Conservation (phyloP, 2,797 vertebrate species). For the Cynodonichthys magdalenae region DNA sequence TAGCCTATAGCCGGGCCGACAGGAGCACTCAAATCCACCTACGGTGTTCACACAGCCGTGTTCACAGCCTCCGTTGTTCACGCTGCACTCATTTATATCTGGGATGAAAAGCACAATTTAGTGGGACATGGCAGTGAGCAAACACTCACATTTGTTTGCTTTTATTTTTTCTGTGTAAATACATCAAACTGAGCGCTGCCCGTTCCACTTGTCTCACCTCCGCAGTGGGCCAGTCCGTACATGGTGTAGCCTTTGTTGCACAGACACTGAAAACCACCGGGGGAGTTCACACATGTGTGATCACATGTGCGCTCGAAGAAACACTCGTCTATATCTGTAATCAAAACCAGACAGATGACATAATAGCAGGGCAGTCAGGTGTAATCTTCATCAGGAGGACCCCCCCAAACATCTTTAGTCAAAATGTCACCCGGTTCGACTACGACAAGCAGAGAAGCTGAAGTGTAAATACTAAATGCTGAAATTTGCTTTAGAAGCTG, state of each 20-base stretch:
- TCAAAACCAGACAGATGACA: constrained; percentile 69
- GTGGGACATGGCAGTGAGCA: constrained; percentile 11
- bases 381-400: constrained; percentile 58
- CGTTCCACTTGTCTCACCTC: constrained; percentile 83
- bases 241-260: constrained; percentile 93
- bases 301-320: constrained; percentile 95
- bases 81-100: constrained; percentile 95
- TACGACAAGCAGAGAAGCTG: background rate
- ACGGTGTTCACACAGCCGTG: constrained; percentile 90
- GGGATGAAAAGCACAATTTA: constrained; percentile 39
- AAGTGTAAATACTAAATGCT: too few relatives aligned
- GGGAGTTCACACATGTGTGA: constrained; percentile 94
- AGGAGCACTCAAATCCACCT: constrained; percentile 91
- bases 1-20: constrained; percentile 88
- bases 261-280: constrained; percentile 91
- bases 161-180: background rate
- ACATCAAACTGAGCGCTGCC: constrained; percentile 15
- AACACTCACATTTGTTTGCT: background rate
- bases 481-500: too few relatives aligned
- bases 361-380: constrained; percentile 65
- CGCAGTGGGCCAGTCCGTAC: constrained; percentile 94
- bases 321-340: constrained; percentile 97
- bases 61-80: constrained; percentile 95
- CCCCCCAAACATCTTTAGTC: constrained; percentile 46
- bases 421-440: constrained; percentile 2